These are phyloP conservation scores for Drosophila neocordata DNA, from an alignment of 1,140 invertebrate genomes.

Conservation along the genomic window DNA sequence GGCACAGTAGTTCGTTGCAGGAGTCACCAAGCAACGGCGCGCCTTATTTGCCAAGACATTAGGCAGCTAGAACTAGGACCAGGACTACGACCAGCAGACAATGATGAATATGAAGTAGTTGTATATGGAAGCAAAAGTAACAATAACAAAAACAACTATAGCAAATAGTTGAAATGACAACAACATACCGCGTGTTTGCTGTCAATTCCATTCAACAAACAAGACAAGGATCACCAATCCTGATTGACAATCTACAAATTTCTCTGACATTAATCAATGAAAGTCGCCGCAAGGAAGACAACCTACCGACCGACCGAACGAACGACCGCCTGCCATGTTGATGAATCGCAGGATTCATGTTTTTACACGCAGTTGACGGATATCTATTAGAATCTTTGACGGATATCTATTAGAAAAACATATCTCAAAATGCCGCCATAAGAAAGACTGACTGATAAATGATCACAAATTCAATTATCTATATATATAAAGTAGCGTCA, in stretches of 20 bases:
- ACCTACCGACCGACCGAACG: conserved; percentile 6
- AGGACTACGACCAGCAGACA: neutral
- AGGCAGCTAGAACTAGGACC: conserved; percentile 27
- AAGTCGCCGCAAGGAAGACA: conserved; percentile 33
- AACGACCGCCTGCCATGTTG: conserved; percentile 41
- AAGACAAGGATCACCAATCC: conserved; percentile 37
- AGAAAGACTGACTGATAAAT: conserved; percentile 16
- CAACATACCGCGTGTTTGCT: conserved; percentile 63
- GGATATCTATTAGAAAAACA: conserved; percentile 41
- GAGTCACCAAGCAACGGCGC: conserved; percentile 54
- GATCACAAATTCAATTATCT: neutral
- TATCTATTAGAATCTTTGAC: no score
- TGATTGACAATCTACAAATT: conserved; percentile 79
- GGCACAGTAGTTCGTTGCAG: conserved; percentile 55
- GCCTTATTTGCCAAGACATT: conserved; percentile 74
- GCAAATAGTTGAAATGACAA: conserved; percentile 41
- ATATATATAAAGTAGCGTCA: neutral
- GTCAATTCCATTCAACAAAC: conserved; percentile 44
- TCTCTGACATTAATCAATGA: conserved; percentile 76
- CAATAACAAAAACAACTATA: conserved; percentile 53
- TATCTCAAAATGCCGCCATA: conserved; percentile 27
- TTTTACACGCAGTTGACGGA: conserved; percentile 68
- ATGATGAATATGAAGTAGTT: conserved; percentile 8
- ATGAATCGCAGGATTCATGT: conserved; percentile 70
- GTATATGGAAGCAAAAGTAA: conserved; percentile 24